phyloP scores from a whole-genome alignment of 2,888 invertebrate genomes.

The Harpagoxenus sublaevis region DNA sequence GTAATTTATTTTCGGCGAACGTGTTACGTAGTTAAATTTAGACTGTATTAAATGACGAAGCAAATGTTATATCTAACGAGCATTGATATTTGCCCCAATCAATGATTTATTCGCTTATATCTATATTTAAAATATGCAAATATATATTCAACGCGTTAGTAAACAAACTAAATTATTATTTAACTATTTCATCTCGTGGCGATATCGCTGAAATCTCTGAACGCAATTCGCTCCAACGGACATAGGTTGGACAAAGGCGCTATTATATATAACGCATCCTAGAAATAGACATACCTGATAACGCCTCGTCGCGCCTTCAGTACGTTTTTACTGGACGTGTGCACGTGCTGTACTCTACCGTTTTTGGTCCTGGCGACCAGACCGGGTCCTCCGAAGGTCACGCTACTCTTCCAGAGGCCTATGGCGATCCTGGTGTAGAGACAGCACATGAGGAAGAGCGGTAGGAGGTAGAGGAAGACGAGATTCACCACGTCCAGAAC shows the following conservation, averaged over 20 bases:
- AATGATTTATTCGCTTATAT: neutral
- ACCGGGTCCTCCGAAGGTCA: constrained; percentile 75
- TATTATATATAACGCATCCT: neutral
- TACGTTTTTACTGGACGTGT: constrained; percentile 92
- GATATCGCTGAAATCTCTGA: neutral
- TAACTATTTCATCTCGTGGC: neutral
- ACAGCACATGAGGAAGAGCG: constrained; percentile 91
- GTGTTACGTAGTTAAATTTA: neutral
- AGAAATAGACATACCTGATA: constrained; percentile 86
- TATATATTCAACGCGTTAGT: neutral
- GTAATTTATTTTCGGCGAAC: neutral
- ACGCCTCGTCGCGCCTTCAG: constrained; percentile 94
- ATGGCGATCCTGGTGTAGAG: constrained; percentile 94
- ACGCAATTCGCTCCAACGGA: neutral
- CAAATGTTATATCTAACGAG: neutral
- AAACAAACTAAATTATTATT: neutral
- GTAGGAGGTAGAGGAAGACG: constrained; percentile 93
- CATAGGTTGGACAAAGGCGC: neutral
- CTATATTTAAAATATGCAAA: neutral
- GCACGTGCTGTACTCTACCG: constrained; percentile 87
- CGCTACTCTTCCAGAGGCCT: constrained; percentile 92
- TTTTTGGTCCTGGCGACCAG: constrained; percentile 73
- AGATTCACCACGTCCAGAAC: constrained; percentile 94
- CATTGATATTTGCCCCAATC: neutral
- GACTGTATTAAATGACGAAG: neutral